Evolutionary conservation across 2,113 vertebrate genomes (phyloP), one percentile per base, ranked within the genome.

Genomic region (Picathartes gymnocephalus): DNA sequence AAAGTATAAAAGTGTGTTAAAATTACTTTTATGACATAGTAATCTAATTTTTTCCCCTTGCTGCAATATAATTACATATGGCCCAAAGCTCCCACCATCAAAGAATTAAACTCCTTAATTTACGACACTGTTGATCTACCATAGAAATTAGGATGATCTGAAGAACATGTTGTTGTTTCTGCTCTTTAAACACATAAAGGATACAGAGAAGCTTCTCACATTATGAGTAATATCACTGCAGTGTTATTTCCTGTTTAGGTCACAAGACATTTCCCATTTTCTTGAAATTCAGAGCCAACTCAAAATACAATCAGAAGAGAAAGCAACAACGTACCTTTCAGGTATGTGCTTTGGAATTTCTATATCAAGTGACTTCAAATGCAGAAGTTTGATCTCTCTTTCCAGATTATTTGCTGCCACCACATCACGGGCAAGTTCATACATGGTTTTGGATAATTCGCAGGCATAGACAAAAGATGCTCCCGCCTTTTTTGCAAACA

Each of bases 381-480:
- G 99, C 37, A 99, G 94, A 85, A 99, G 98, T 88, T 98, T 98
- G 94, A 99, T 99, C 66, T 96, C 96, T 21, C 95, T 95, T 33
- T 98, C 98, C 99, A 99, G 99, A 30, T 98, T 97, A 74, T 99
- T 99, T 71, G 99, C 98, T 28, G 98, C 95, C 64, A 99, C 91
- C 56, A 99, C 98, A 85, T 99, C 99, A 86, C 98, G 91, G 60
- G 99, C 99, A 94, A 99, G 96, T 60, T 99, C 99, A 86, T 99
- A 99, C 99, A 99, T 99, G 5, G 99, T 99, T 98, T 99, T 99
- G 4, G 99, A 99, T 45, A 99, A 97, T 72, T 99, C 99, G 25
- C 99, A 99, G 90, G 99, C 99, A 31, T 98, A 99, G 28, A 99
- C 99, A 28, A 83, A 97, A 19, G 97, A 96, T 18, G 99, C 99